Percentiles rank a stretch among this genome's conserved stretches.
Evolutionary conservation across 1,140 invertebrate genomes (phyloP).

Genomic region (Triops longicaudatus): DNA sequence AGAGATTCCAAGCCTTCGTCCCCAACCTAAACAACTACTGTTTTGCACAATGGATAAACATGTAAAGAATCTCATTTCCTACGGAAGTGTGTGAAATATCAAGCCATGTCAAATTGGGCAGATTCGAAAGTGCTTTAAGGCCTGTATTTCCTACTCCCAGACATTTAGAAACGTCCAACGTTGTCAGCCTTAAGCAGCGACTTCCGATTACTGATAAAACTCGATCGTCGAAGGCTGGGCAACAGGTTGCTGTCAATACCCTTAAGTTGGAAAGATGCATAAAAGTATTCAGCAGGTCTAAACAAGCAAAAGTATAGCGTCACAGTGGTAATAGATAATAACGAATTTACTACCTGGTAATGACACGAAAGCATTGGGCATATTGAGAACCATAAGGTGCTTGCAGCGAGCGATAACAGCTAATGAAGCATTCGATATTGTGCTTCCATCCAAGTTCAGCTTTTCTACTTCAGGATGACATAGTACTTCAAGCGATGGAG

Average conservation of each 20-base stretch:
- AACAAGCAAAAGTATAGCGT: not conserved
- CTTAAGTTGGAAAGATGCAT: not conserved
- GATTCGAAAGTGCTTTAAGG: not conserved
- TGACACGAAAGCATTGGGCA: not conserved
- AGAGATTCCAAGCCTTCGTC: not conserved
- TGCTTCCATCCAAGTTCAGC: not conserved
- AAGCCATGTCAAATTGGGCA: not conserved
- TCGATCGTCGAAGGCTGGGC: not conserved
- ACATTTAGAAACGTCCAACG: not conserved
- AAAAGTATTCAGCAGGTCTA: not conserved
- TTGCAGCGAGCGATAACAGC: not conserved
- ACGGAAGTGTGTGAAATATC: not conserved
- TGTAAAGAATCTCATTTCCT: not conserved
- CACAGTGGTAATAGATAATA: not conserved
- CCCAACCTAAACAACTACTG: not conserved
- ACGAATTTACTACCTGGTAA: not conserved
- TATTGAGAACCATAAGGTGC: not conserved
- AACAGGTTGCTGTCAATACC: not conserved
- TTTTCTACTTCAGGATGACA: not conserved
- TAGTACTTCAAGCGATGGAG: not conserved
- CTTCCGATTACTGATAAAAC: not conserved
- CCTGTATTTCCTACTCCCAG: not conserved
- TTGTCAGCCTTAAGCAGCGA: not conserved
- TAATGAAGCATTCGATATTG: not conserved
- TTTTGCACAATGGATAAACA: not conserved